phyloP scores from a whole-genome alignment of 1,140 invertebrate species.

The Leptinotarsa undecemlineata region DNA sequence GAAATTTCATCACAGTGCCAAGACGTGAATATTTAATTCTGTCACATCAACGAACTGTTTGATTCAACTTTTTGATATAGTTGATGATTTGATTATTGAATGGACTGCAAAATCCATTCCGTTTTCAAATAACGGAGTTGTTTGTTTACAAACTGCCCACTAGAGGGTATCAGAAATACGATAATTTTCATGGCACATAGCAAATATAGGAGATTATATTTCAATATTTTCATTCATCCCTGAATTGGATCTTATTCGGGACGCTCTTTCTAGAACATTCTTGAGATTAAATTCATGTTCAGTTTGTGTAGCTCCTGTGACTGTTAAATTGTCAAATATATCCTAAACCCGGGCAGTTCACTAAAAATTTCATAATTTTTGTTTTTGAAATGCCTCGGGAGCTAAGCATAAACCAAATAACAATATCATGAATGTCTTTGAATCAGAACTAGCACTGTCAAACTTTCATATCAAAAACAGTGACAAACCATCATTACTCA shows the following conservation, averaged over 20 bases:
- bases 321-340: slow-evolving; percentile 50
- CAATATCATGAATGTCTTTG: too few species aligned
- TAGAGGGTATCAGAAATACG: slow-evolving; percentile 48
- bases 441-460: background rate
- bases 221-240: slow-evolving; percentile 30
- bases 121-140: background rate
- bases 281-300: slow-evolving; percentile 49
- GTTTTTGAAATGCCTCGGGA: slow-evolving; percentile 41
- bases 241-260: slow-evolving; percentile 22
- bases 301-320: slow-evolving; percentile 37
- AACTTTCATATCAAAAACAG: slow-evolving; percentile 15
- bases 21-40: background rate
- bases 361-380: slow-evolving; percentile 42
- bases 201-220: slow-evolving; percentile 43
- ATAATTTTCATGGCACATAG: slow-evolving; percentile 45
- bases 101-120: slow-evolving; percentile 15
- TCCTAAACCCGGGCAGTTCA: slow-evolving; percentile 37
- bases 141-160: slow-evolving; percentile 20
- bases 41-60: slow-evolving; percentile 22
- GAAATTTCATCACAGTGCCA: background rate
- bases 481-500: background rate
- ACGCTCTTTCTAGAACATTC: slow-evolving; percentile 33
- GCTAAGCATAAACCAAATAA: too few species aligned
- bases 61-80: background rate
- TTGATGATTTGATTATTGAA: background rate